These are phyloP conservation scores for Rhamnusium bicolor DNA, from an alignment of 2,888 invertebrate genomes.

Conservation along the genomic window DNA sequence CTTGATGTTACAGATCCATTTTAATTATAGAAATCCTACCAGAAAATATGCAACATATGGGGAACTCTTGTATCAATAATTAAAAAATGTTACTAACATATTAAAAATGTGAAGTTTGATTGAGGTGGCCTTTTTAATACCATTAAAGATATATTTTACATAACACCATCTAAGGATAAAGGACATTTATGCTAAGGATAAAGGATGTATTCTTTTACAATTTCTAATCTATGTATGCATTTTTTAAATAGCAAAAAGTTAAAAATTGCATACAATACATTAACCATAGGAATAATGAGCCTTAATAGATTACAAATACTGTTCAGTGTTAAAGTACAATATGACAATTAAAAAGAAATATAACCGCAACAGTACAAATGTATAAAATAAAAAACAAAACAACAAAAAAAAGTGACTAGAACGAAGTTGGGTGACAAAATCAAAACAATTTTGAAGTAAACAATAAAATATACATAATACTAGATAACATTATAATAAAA, in stretches of 20 bases:
- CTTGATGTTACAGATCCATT: too few species aligned
- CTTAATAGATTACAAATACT: conserved; percentile 17
- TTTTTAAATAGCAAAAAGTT: conserved; percentile 23
- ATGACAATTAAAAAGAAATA: conserved; percentile 10
- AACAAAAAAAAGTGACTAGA: conserved; percentile 15
- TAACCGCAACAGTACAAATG: conserved; percentile 5
- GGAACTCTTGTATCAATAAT: too few species aligned
- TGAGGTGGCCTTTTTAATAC: not conserved
- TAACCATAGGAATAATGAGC: conserved; percentile 27
- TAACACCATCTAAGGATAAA: conserved; percentile 16
- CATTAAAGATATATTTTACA: conserved; percentile 15
- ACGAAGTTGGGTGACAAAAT: conserved; percentile 10
- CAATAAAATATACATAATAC: conserved; percentile 20
- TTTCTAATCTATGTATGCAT: conserved; percentile 28
- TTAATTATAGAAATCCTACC: too few species aligned
- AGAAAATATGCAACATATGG: too few species aligned
- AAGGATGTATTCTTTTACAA: conserved; percentile 17
- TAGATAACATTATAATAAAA: conserved; percentile 12
- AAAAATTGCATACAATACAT: conserved; percentile 46
- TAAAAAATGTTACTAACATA: too few species aligned
- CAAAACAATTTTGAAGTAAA: conserved; percentile 21
- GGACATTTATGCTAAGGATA: conserved; percentile 12
- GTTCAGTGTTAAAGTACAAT: conserved; percentile 15
- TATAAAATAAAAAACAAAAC: conserved; percentile 26
- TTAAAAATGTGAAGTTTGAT: too few species aligned